Evolutionary conservation across 1,140 invertebrate genomes (phyloP).

Genomic region (Leptestheria dahalacensis): DNA sequence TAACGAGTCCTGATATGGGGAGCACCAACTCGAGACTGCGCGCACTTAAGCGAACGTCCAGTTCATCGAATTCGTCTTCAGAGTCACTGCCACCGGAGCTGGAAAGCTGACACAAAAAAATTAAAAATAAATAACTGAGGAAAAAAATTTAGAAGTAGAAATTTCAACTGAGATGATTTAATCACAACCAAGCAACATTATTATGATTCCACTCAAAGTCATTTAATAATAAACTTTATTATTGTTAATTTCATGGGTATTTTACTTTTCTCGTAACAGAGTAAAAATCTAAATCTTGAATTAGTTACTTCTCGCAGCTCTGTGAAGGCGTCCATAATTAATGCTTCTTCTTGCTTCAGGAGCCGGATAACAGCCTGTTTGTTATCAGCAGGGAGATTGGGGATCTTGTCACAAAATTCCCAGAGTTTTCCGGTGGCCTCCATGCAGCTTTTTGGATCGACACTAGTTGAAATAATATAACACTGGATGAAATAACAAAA

Average conservation of each 20-base stretch:
- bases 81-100: too few species aligned
- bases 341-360: neutral
- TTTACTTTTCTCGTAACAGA: neutral
- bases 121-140: too few species aligned
- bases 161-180: too few species aligned
- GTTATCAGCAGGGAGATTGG: neutral
- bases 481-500: too few species aligned
- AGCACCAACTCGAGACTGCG: neutral
- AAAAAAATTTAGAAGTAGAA: too few species aligned
- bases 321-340: neutral
- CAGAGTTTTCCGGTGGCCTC: neutral
- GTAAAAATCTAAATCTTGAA: neutral
- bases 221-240: neutral
- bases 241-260: neutral
- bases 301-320: conserved; percentile 3
- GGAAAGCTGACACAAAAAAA: too few species aligned
- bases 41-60: neutral
- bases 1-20: neutral
- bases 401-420: conserved; percentile 9
- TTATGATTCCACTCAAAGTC: too few species aligned
- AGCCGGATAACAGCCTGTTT: neutral
- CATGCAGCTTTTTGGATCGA: neutral
- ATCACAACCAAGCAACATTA: too few species aligned
- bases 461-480: neutral
- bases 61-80: neutral